These are phyloP conservation scores for Caenorhabditis sulstoni DNA, from an alignment of 2,888 invertebrate species.

Conservation along the genomic window DNA sequence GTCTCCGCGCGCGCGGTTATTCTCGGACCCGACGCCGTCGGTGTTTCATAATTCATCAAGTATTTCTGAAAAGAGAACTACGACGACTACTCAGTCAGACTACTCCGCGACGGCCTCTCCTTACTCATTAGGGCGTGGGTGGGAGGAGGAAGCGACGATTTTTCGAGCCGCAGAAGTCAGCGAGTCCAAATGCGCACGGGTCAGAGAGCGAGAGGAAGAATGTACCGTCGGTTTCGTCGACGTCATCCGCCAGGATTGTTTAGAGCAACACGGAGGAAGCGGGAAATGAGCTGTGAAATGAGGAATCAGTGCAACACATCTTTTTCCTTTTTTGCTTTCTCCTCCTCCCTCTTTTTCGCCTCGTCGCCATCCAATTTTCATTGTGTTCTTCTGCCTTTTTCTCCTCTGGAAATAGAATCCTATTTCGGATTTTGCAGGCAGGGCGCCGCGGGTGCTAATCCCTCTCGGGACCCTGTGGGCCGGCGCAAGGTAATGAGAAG, in stretches of 20 bases:
- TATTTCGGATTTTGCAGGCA: conserved; percentile 32
- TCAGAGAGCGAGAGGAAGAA: not conserved
- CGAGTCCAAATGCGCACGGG: not conserved
- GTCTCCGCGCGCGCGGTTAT: conserved; percentile 20
- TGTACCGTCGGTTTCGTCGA: not conserved
- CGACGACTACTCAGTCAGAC: conserved; percentile 16
- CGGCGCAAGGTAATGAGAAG: conserved; percentile 13
- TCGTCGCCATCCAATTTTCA: conserved; percentile 24
- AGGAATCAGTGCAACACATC: conserved; percentile 38
- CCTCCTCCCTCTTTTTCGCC: too few relatives aligned
- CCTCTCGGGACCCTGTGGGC: conserved; percentile 31
- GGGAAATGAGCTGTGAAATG: conserved; percentile 26
- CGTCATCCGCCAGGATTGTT: not conserved
- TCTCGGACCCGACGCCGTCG: conserved; percentile 21
- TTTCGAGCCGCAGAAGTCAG: too few relatives aligned
- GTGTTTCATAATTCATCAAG: conserved; percentile 48
- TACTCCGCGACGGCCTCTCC: conserved; percentile 9
- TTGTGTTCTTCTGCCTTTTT: conserved; percentile 25
- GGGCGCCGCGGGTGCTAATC: conserved; percentile 5
- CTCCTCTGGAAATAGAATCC: conserved; percentile 39
- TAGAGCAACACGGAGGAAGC: not conserved
- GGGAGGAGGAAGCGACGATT: conserved; percentile 13
- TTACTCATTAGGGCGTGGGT: conserved; percentile 37
- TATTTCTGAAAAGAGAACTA: conserved; percentile 29
- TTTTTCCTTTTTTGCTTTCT: conserved; percentile 8